Conservation (phyloP, 92 coral and sea anemone genomes). For the Phymanthus crucifer region DNA sequence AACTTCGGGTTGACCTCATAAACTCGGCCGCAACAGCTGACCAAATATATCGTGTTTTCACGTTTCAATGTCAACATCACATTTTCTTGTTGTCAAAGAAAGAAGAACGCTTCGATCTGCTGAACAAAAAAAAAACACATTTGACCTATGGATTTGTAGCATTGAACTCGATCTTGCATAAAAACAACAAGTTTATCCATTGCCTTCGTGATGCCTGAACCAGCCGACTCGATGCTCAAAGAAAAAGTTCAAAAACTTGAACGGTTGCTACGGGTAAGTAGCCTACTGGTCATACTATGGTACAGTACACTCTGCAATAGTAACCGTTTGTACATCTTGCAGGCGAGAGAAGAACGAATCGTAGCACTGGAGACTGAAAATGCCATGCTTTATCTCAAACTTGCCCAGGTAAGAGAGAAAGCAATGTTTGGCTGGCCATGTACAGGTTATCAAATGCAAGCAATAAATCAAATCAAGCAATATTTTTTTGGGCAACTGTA, state of each 20-base stretch:
- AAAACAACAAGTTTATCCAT: not conserved
- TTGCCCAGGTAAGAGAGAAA: conserved; percentile 77
- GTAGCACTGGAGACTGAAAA: conserved; percentile 98
- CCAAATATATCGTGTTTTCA: conserved; percentile 38
- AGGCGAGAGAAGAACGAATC: conserved; percentile 98
- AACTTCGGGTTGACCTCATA: too few species aligned
- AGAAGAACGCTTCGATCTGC: conserved; percentile 29
- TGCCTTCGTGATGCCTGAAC: conserved; percentile 78
- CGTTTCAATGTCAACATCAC: conserved; percentile 60
- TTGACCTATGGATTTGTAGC: not conserved
- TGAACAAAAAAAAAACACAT: conserved; percentile 1
- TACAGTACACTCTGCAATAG: not conserved
- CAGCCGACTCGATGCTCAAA: conserved; percentile 65
- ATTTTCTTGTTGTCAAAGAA: conserved; percentile 74
- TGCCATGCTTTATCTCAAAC: conserved; percentile 97
- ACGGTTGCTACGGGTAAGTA: conserved; percentile 84
- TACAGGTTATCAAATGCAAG: too few species aligned
- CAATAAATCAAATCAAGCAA: too few species aligned
- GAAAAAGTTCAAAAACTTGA: conserved; percentile 94
- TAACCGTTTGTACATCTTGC: not conserved
- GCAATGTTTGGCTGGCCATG: not conserved
- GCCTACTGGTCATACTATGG: too few species aligned
- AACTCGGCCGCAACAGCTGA: conserved; percentile 64
- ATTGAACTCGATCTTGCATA: not conserved
- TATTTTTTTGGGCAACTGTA: too few species aligned